Evolutionary conservation across 1,140 invertebrate species (phyloP), one percentile per base, ranked within the genome.

Genomic region (Sycophaga agraensis): DNA sequence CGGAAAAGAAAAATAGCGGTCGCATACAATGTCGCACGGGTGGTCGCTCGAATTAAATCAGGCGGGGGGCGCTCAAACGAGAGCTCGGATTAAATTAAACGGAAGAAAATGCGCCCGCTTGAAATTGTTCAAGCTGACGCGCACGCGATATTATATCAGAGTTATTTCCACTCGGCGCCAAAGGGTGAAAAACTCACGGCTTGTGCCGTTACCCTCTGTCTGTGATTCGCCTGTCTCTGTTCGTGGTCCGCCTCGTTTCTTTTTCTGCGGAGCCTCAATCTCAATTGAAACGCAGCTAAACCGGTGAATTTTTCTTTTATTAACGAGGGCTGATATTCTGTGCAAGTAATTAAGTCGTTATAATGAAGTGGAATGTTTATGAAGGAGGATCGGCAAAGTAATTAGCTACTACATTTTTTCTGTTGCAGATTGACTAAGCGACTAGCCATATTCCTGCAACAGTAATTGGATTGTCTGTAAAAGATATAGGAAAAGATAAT

Each of bases 111-210:
- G 43, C 35, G 26, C 28, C 22, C 39, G 8, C 9, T 22, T 45
- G 21, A 50, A 59, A 59, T 3, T 59, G 46, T 59, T 46, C 48
- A 59, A 59, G 57, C 57, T 59, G 57, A 51, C 57, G 57, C 57
- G 35, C n/a, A n/a, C 16, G 26, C 35, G 48, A 59, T 59, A 51
- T 59, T 59, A 59, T 59, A 59, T 59, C 39, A 43, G 28, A 59
- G 51, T 59, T 51, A 59, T 59, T 59, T 51, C 48, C 22, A 59
- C 17, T 6, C n/a, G 24, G n/a, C n/a, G n/a, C n/a, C n/a, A n/a
- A 24, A 55, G 51, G 39, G 37, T 42, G 42, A 14, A 35, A 46
- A 24, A 39, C 12, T 8, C 12, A 39, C n/a, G n/a, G 5, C 35
- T 39, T 46, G 9, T 14, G 2, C 14, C 21, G 3, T 43, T 21